These are phyloP conservation scores for Gopherus evgoodei DNA, from an alignment of 2,113 vertebrate species.

Conservation along the genomic window DNA sequence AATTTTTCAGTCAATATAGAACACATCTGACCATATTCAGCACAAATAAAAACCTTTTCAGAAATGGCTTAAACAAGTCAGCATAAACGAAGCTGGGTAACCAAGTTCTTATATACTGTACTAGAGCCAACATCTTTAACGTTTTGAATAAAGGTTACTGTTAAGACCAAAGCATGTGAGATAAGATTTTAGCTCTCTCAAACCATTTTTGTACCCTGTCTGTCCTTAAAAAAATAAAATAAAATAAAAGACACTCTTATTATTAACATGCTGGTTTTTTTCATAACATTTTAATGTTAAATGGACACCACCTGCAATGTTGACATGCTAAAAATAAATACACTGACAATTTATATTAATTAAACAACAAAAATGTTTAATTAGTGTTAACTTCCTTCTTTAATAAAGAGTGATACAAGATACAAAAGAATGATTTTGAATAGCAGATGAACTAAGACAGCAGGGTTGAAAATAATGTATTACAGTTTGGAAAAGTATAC, in stretches of 20 bases:
- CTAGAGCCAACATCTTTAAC: neutral
- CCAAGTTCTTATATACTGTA: neutral
- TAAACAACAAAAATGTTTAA: constrained; percentile 66
- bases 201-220: neutral
- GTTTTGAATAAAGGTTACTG: neutral
- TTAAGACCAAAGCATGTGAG: neutral
- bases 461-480: constrained; percentile 25
- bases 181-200: neutral
- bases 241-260: neutral
- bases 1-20: neutral
- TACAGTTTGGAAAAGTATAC: constrained; percentile 50
- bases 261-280: neutral
- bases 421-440: constrained; percentile 72
- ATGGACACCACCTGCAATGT: neutral
- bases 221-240: neutral
- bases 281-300: neutral
- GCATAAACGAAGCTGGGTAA: neutral
- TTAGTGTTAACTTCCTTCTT: constrained; percentile 64
- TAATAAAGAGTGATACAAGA: constrained; percentile 65
- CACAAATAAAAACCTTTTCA: neutral
- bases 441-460: constrained; percentile 49
- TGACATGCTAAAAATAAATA: neutral
- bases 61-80: neutral
- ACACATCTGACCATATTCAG: neutral
- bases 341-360: constrained; percentile 52